Evolutionary conservation across 2,888 invertebrate genomes (phyloP).

Genomic region (Torymus auratus): DNA sequence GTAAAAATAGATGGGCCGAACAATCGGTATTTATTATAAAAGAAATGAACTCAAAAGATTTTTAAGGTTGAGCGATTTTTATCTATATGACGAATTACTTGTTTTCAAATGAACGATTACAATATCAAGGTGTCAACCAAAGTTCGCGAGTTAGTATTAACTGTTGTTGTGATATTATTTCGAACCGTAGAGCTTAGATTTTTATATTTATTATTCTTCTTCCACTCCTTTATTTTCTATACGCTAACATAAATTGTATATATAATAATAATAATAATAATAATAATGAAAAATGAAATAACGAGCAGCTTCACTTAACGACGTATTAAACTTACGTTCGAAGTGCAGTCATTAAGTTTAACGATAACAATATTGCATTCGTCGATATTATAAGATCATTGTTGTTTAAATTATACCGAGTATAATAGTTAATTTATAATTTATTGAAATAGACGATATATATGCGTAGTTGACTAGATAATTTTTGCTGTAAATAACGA

Average conservation of each 20-base stretch:
- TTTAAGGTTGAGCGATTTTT: constrained; percentile 20
- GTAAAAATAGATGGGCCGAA: constrained; percentile 4
- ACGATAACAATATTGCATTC: constrained; percentile 20
- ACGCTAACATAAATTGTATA: constrained; percentile 31
- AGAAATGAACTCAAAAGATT: background rate
- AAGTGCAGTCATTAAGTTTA: constrained; percentile 48
- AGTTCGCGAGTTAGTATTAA: constrained; percentile 67
- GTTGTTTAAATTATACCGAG: constrained; percentile 52
- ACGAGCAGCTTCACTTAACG: constrained; percentile 40
- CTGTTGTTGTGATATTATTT: constrained; percentile 68
- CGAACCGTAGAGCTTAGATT: constrained; percentile 35
- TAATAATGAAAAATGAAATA: background rate
- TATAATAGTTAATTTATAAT: constrained; percentile 52
- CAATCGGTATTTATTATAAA: background rate
- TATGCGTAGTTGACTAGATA: constrained; percentile 50
- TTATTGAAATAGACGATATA: constrained; percentile 49
- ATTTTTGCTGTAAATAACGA: constrained; percentile 51
- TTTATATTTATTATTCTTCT: constrained; percentile 52
- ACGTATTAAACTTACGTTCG: constrained; percentile 43
- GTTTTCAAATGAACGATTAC: constrained; percentile 49
- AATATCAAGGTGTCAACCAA: constrained; percentile 67
- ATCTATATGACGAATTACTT: constrained; percentile 31
- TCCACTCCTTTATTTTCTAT: constrained; percentile 17
- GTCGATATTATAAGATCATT: constrained; percentile 41
- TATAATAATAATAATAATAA: constrained; percentile 2